phyloP scores from a whole-genome alignment of 2,113 vertebrate genomes.

The Murina feae region DNA sequence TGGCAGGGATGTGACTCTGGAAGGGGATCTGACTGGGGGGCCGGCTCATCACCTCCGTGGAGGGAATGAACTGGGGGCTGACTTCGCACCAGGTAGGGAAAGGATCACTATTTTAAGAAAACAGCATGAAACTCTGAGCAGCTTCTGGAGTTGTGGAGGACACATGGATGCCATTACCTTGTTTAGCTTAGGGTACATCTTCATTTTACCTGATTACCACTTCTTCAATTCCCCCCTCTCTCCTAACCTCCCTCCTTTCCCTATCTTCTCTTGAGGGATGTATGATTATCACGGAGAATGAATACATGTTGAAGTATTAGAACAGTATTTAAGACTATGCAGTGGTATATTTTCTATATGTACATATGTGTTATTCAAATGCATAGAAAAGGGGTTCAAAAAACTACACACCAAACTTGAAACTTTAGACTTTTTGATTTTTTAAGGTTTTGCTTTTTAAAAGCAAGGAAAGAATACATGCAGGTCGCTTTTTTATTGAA shows the following conservation, averaged over 20 bases:
- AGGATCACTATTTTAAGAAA: neutral
- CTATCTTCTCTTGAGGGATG: neutral
- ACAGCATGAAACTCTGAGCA: neutral
- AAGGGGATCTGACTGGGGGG: neutral
- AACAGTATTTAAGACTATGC: neutral
- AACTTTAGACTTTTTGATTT: neutral
- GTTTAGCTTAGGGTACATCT: neutral
- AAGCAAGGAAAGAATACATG: neutral
- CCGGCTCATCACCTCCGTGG: neutral
- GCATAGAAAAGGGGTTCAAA: neutral
- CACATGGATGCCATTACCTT: neutral
- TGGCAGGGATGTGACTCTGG: neutral
- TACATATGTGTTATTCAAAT: neutral
- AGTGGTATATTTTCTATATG: neutral
- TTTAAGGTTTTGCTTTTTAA: slow-evolving; percentile 28
- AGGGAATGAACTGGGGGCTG: neutral
- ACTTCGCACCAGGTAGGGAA: neutral
- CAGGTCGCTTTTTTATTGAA: neutral
- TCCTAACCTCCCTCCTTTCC: neutral
- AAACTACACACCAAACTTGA: neutral
- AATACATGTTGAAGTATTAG: neutral
- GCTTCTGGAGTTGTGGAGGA: neutral
- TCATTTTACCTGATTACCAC: neutral
- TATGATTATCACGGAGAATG: neutral
- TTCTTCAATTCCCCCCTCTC: neutral